Evolutionary conservation across 2,888 invertebrate species (phyloP), one percentile per base, ranked within the genome.

Genomic region (Pterostichus niger): DNA sequence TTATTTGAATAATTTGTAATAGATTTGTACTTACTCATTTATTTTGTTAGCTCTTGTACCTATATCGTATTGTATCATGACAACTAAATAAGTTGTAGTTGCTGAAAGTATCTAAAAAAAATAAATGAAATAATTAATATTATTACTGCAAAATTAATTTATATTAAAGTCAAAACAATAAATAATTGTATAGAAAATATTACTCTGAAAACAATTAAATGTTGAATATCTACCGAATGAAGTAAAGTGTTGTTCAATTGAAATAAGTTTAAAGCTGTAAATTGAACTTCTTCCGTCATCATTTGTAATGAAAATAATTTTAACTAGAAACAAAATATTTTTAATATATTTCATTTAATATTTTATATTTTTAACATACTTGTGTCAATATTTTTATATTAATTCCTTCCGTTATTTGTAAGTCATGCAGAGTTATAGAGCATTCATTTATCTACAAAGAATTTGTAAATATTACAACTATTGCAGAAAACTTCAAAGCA

Each of bases 51-150:
- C 40, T 46, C 46, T 49, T 44, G 4, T 17, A 33, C 35, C 77
- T 40, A 78, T 40, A 78, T 78, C 78, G 13, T 59, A 78, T 17
- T 78, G 78, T 24, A 78, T 59, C 78, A 78, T 78, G 17, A 78
- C 78, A 44, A 78, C 61, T 61, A 78, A 78, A 61, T 78, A 78
- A 7, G 78, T 78, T 35, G 78, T 40, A 5, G 46, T 61, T 17
- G 59, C 78, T 5, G 78, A 31, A 35, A 77, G 15, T 10, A 77
- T 77, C 78, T 78, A 15, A 46, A 78, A 78, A 10, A 24, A 2
- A 24, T 24, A 2, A 24, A 31, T 59, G 10, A 17, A 6, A 15
- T 59, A n/a, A 24, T n/a, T 35, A 71, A 71, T 9, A 71, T 6
- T 35, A 71, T 35, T 71, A 40, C 7, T 64, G 13, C 3, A 17